These are phyloP conservation scores for Poecilia velifera DNA, from an alignment of 2,797 vertebrate genomes.

Conservation along the genomic window DNA sequence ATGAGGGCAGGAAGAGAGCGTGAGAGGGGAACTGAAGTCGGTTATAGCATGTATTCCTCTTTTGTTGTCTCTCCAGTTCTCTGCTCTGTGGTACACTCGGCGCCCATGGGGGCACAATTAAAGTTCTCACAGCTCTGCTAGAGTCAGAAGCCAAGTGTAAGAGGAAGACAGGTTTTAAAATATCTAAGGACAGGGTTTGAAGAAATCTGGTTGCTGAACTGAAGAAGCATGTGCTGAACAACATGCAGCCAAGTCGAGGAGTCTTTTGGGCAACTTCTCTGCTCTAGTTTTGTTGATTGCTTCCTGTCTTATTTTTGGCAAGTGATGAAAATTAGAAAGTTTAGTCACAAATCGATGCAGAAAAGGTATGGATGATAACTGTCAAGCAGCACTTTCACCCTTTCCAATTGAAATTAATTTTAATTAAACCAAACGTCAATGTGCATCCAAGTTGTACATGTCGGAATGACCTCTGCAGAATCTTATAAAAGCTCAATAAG, in stretches of 20 bases:
- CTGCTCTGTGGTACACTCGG: slow-evolving; percentile 15
- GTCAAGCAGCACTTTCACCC: neutral
- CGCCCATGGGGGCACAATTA: slow-evolving; percentile 55
- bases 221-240: slow-evolving; percentile 16
- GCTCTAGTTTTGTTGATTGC: neutral
- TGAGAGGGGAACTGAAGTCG: slow-evolving; percentile 17
- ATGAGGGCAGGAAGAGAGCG: slow-evolving; percentile 32
- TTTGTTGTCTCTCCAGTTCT: slow-evolving; percentile 35
- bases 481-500: neutral
- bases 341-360: neutral
- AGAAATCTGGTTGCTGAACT: neutral
- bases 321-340: neutral
- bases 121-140: slow-evolving; percentile 9
- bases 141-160: slow-evolving; percentile 15
- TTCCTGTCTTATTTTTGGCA: neutral
- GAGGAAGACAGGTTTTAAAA: neutral
- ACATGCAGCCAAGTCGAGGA: neutral
- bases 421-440: neutral
- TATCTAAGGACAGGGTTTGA: slow-evolving; percentile 8
- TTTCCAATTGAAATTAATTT: neutral
- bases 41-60: slow-evolving; percentile 37
- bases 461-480: neutral
- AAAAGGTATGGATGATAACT: neutral
- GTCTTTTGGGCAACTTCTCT: neutral
- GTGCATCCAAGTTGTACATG: neutral